Conservation (phyloP, 2,113 vertebrate genomes). For the Anas platyrhynchos region DNA sequence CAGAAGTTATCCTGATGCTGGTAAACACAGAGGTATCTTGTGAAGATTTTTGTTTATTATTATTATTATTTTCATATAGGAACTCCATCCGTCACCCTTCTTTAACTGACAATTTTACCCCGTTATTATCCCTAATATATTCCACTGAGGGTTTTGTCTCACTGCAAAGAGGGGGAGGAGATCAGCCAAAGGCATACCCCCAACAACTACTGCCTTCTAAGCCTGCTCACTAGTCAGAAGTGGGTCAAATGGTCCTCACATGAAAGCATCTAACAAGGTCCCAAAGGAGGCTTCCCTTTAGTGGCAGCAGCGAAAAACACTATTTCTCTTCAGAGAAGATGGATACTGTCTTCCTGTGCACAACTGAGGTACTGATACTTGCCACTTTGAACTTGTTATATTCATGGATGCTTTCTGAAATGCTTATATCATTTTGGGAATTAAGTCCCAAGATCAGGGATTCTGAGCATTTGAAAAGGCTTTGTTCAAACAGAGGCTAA, state of each 20-base stretch:
- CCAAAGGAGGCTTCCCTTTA: constrained; percentile 77
- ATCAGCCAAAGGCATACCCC: constrained; percentile 71
- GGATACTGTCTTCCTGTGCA: constrained; percentile 45
- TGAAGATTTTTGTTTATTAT: constrained; percentile 32
- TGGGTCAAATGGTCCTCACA: constrained; percentile 82
- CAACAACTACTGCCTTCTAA: constrained; percentile 70
- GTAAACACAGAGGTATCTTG: constrained; percentile 13
- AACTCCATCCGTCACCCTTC: constrained; percentile 65
- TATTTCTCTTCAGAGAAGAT: constrained; percentile 71
- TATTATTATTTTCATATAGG: constrained; percentile 36
- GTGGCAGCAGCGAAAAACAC: constrained; percentile 73
- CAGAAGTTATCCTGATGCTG: not conserved
- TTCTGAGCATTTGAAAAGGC: not conserved
- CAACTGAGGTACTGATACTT: constrained; percentile 59
- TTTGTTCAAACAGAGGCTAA: not conserved
- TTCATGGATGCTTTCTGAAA: constrained; percentile 64
- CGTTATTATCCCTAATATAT: constrained; percentile 83
- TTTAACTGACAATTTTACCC: constrained; percentile 75
- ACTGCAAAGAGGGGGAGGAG: constrained; percentile 65
- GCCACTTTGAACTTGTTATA: constrained; percentile 71
- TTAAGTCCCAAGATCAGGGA: constrained; percentile 46
- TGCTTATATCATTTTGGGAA: constrained; percentile 47
- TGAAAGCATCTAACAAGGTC: constrained; percentile 86
- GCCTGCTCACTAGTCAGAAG: constrained; percentile 78
- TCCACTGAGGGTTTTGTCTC: constrained; percentile 77